Base-by-base conservation (phyloP, 2,888 invertebrate species). In the Diploptera punctata region DNA sequence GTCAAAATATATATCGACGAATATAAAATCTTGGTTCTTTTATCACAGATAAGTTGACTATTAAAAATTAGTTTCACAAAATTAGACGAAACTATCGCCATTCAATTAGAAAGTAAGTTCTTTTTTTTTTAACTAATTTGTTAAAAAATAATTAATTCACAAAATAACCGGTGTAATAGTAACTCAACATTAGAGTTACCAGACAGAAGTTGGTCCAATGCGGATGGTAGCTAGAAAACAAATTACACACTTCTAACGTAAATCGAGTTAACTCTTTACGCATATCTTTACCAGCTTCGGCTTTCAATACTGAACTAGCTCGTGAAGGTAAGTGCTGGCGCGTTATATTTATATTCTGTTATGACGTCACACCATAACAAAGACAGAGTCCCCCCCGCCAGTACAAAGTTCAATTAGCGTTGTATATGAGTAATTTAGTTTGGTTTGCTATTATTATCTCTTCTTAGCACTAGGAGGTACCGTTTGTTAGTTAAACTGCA, bases 131-230 rank as follows among this genome's bases (percentile, higher is more conserved):
- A 57, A 5, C 2, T n/a, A 57, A 29, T 29, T 13, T n/a, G n/a
- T 7, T 13, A 57, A 31, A 57, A 26, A 54, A 57, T n/a, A 24
- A 43, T 57, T 70, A 67, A 67, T 67, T 70, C 18, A 67, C 70
- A 21, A 67, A 67, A 24, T 70, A 73, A 0, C 70, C 47, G 19
- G 70, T 67, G 49, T 73, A 73, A 43, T 73, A 73, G 61, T 73
- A 73, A 47, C 73, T 70, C 21, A 70, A 54, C 18, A 29, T 68
- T n/a, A 72, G 60, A 21, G 61, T 73, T 33, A 73, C 70, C 31
- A 70, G 57, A 70, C 73, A 44, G 31, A 54, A 73, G 33, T 67
- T 65, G 21, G 60, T 70, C 73, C 73, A 73, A 67, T 68, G 70
- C 21, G 65, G 65, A 65, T 47, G 65, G 16, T 65, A 65, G 24